Evolutionary conservation across 2,797 vertebrate species (phyloP).

Genomic region (Halcyon smyrnensis): DNA sequence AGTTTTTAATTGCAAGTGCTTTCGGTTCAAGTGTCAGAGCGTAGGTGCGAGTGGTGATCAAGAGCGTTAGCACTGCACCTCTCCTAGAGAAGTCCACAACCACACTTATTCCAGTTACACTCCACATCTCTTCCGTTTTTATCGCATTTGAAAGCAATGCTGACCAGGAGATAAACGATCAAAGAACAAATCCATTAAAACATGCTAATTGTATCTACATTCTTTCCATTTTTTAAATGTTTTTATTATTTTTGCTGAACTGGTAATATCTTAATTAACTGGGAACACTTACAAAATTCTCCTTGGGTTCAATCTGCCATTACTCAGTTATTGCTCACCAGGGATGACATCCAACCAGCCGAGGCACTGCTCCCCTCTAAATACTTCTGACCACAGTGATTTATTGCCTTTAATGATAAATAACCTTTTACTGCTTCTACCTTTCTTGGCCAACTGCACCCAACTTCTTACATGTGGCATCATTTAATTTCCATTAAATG

Average conservation of each 20-base stretch:
- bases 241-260: constrained; percentile 11
- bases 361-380: neutral
- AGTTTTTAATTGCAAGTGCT: constrained; percentile 25
- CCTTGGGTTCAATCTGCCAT: neutral
- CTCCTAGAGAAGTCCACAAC: neutral
- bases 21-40: neutral
- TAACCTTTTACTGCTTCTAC: neutral
- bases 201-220: neutral
- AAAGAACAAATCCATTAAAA: neutral
- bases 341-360: neutral
- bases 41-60: neutral
- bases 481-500: neutral
- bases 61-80: neutral
- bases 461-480: neutral
- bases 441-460: neutral
- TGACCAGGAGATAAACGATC: neutral
- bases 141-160: neutral
- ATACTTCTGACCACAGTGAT: neutral
- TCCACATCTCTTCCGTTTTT: neutral
- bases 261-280: constrained; percentile 7
- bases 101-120: neutral
- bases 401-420: neutral
- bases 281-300: neutral
- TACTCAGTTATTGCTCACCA: neutral
- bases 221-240: neutral